These are phyloP conservation scores for Dromiciops gliroides DNA, from an alignment of 2,113 vertebrate species.

Conservation along the genomic window DNA sequence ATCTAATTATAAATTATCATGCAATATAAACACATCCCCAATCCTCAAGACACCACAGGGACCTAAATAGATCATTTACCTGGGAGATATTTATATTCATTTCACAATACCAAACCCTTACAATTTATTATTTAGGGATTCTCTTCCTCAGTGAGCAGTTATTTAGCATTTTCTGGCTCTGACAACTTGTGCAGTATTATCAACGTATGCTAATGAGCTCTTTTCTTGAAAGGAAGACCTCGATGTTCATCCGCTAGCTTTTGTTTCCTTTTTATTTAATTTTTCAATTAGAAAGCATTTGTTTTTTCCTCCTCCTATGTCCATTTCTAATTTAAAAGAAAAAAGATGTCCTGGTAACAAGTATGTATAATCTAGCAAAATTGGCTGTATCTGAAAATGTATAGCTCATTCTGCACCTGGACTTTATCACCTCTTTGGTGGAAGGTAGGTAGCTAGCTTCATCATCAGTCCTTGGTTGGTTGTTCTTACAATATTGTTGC, in stretches of 20 bases:
- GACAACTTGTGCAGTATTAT: neutral
- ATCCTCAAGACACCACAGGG: neutral
- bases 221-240: neutral
- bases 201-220: neutral
- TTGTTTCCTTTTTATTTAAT: neutral
- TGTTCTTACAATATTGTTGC: neutral
- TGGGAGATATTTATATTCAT: constrained; percentile 55
- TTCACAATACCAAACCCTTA: constrained; percentile 32
- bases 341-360: neutral
- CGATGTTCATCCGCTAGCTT: neutral
- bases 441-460: neutral
- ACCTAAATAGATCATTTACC: constrained; percentile 1
- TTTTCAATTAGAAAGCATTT: neutral
- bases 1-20: constrained; percentile 46
- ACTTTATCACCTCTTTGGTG: neutral
- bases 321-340: neutral
- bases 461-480: neutral
- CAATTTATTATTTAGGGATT: constrained; percentile 57
- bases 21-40: neutral
- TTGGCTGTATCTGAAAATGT: neutral
- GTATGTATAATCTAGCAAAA: neutral
- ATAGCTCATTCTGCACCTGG: neutral
- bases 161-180: neutral
- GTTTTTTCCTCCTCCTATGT: neutral
- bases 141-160: neutral